These are phyloP conservation scores for Orientallactaga bullata DNA, from an alignment of 2,113 vertebrate species.

Conservation along the genomic window DNA sequence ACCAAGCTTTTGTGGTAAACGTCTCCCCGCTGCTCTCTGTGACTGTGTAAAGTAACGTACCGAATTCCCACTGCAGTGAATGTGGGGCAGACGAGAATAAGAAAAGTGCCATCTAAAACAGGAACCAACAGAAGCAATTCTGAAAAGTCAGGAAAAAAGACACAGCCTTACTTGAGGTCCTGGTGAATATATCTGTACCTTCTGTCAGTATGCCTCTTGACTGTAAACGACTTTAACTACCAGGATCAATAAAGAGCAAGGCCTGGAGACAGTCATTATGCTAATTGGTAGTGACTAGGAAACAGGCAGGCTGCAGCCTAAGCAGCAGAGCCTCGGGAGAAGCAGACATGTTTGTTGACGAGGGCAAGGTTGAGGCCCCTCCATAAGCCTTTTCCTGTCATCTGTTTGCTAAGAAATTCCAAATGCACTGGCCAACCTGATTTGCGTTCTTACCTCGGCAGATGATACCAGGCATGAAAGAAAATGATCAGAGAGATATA, in stretches of 20 bases:
- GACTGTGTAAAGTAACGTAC: constrained; percentile 25
- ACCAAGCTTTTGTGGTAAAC: constrained; percentile 41
- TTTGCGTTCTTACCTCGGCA: not conserved
- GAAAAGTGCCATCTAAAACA: constrained; percentile 17
- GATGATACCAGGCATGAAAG: not conserved
- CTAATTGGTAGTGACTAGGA: constrained; percentile 63
- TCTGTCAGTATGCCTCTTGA: constrained; percentile 53
- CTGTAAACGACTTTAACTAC: constrained; percentile 66
- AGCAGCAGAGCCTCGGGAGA: constrained; percentile 21
- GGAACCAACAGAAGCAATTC: constrained; percentile 52
- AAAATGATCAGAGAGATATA: not conserved
- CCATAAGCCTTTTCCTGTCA: not conserved
- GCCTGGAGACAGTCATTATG: constrained; percentile 72
- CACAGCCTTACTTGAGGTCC: constrained; percentile 16
- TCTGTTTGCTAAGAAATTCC: constrained; percentile 40
- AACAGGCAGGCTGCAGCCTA: constrained; percentile 51
- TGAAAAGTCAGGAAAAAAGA: constrained; percentile 17
- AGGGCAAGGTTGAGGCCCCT: constrained; percentile 15
- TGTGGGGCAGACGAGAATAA: constrained; percentile 17
- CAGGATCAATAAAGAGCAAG: constrained; percentile 75
- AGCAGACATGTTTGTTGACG: constrained; percentile 32
- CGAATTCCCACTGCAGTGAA: constrained; percentile 46
- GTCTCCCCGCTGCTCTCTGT: constrained; percentile 18
- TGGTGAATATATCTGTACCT: constrained; percentile 64
- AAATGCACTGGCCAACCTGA: not conserved